A percentile compares a stretch with the other conserved stretches of the same genome.
Conservation (phyloP, 2,113 vertebrate genomes). For the Sitta europaea region DNA sequence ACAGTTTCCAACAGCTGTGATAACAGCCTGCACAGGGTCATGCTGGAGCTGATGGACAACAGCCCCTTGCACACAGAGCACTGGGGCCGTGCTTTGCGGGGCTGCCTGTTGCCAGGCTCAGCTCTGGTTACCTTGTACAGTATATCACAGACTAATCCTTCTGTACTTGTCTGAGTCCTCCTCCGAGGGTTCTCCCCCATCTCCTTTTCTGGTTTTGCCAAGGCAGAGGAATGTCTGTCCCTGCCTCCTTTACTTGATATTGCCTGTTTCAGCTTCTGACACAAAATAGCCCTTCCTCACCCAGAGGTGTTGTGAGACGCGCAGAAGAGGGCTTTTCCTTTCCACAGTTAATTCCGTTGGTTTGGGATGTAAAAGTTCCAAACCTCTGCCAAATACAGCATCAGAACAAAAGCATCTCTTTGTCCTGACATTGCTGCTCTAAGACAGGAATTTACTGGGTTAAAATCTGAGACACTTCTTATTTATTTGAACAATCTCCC, state of each 20-base stretch:
- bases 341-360: neutral
- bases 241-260: neutral
- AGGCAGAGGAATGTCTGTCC: neutral
- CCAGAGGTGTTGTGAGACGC: neutral
- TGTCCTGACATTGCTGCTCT: neutral
- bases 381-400: neutral
- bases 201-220: slow-evolving; percentile 37
- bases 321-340: neutral
- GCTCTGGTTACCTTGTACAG: slow-evolving; percentile 13
- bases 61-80: slow-evolving; percentile 9
- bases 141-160: neutral
- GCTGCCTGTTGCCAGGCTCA: neutral
- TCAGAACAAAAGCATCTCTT: neutral
- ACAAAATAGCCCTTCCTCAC: neutral
- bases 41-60: slow-evolving; percentile 50
- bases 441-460: neutral
- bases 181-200: neutral
- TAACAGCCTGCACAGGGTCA: slow-evolving; percentile 29
- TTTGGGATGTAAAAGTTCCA: neutral
- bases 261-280: neutral
- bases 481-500: neutral
- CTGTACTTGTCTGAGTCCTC: neutral
- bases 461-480: neutral
- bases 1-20: slow-evolving; percentile 72
- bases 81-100: neutral